A percentile compares a stretch with the other conserved stretches of the same genome.
phyloP scores from a whole-genome alignment of 2,888 invertebrate genomes.

The Zaprionus bogoriensis region DNA sequence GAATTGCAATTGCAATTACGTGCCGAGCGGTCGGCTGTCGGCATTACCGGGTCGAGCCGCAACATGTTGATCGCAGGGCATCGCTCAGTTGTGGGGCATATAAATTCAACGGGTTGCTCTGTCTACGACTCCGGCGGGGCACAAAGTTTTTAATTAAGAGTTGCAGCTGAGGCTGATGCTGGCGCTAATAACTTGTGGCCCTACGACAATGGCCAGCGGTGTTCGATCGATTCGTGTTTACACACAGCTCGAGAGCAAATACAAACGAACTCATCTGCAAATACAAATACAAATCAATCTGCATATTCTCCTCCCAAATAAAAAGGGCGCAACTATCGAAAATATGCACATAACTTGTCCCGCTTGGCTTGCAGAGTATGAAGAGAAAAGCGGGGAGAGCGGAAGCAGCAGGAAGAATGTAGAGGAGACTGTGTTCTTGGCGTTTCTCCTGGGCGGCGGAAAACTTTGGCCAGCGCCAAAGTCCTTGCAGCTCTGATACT shows the following conservation, averaged over 20 bases:
- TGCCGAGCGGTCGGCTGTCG: slow-evolving; percentile 46
- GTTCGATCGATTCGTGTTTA: slow-evolving; percentile 1
- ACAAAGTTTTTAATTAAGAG: slow-evolving; percentile 68
- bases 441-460: slow-evolving; percentile 21
- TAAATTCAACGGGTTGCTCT: slow-evolving; percentile 35
- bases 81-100: slow-evolving; percentile 24
- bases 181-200: slow-evolving; percentile 21
- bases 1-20: slow-evolving; percentile 57
- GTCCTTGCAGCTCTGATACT: slow-evolving; percentile 25
- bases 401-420: background rate
- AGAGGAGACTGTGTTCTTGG: slow-evolving; percentile 24
- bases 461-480: slow-evolving; percentile 44
- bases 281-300: slow-evolving; percentile 57
- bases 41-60: slow-evolving; percentile 46
- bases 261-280: slow-evolving; percentile 3
- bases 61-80: slow-evolving; percentile 51
- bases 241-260: background rate
- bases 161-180: slow-evolving; percentile 13
- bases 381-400: background rate
- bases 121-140: slow-evolving; percentile 43
- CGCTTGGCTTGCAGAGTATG: background rate
- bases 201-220: slow-evolving; percentile 14
- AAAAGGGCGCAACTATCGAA: slow-evolving; percentile 24
- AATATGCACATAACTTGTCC: slow-evolving; percentile 65
- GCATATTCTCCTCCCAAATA: slow-evolving; percentile 60